Evolutionary conservation across 1,140 invertebrate species (phyloP).

Genomic region (Mya arenaria): DNA sequence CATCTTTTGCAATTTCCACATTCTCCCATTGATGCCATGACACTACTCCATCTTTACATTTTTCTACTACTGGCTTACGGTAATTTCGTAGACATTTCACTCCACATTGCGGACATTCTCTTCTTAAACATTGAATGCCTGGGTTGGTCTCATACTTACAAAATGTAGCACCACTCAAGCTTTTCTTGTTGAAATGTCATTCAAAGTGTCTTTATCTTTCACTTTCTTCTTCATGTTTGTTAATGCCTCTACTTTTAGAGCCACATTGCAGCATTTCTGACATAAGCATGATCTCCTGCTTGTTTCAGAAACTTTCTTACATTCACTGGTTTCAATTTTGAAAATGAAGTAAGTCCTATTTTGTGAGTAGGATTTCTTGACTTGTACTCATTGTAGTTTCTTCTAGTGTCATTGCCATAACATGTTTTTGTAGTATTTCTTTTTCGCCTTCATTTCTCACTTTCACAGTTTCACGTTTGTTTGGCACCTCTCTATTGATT

Average conservation of each 20-base stretch:
- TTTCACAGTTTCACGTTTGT: constrained; percentile 48
- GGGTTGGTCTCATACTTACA: constrained; percentile 33
- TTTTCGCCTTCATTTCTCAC: constrained; percentile 43
- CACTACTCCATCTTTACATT: no score
- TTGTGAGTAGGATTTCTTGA: constrained; percentile 27
- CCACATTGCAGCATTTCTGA: constrained; percentile 56
- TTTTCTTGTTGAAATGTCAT: constrained; percentile 9
- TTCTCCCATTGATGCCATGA: constrained; percentile 51
- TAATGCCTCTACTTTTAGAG: constrained; percentile 53
- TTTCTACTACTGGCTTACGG: constrained; percentile 15
- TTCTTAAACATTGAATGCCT: constrained; percentile 29
- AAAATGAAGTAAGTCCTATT: constrained; percentile 50
- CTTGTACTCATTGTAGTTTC: constrained; percentile 45
- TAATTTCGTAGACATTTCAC: constrained; percentile 11
- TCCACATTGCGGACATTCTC: constrained; percentile 33
- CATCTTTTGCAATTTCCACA: constrained; percentile 43
- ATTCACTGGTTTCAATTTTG: constrained; percentile 48
- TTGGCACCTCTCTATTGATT: constrained; percentile 55
- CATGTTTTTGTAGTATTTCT: constrained; percentile 50
- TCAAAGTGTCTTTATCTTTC: background rate
- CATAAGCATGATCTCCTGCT: constrained; percentile 53
- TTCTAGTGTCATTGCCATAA: constrained; percentile 53
- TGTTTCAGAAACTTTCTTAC: constrained; percentile 52
- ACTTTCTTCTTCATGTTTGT: background rate
- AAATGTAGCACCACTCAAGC: constrained; percentile 9